Evolutionary conservation across 2,888 invertebrate species (phyloP).

Genomic region (Andrena trimmerana): DNA sequence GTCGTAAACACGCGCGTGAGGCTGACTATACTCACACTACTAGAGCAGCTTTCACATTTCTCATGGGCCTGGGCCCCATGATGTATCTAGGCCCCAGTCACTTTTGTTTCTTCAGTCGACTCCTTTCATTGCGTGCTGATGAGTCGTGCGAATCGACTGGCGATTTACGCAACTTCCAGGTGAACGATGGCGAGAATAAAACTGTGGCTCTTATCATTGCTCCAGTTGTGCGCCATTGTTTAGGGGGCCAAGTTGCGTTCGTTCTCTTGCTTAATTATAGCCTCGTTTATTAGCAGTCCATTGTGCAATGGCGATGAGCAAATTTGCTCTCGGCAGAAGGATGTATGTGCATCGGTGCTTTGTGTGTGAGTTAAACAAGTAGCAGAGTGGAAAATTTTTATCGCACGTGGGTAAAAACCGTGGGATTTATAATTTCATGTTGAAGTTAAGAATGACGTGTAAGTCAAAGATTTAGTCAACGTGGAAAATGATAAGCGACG

Average conservation of each 20-base stretch:
- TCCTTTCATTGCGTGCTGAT: slow-evolving; percentile 49
- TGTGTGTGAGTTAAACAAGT: background rate
- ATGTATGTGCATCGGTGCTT: background rate
- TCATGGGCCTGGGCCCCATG: slow-evolving; percentile 64
- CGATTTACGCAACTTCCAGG: slow-evolving; percentile 60
- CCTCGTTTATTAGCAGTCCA: slow-evolving; percentile 13
- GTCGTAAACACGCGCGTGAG: slow-evolving; percentile 74
- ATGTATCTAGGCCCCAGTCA: slow-evolving; percentile 30
- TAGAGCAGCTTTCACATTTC: slow-evolving; percentile 81
- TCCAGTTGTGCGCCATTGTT: slow-evolving; percentile 48
- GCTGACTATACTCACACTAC: slow-evolving; percentile 78
- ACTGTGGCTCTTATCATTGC: slow-evolving; percentile 35
- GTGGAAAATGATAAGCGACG: no score
- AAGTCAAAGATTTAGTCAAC: no score
- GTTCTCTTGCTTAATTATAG: slow-evolving; percentile 33
- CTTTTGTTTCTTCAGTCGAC: slow-evolving; percentile 46
- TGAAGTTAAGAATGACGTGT: no score
- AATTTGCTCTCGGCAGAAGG: background rate
- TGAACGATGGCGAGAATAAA: slow-evolving; percentile 7
- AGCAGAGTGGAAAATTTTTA: no score
- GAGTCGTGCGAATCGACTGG: slow-evolving; percentile 69
- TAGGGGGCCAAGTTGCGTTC: slow-evolving; percentile 1
- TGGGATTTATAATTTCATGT: no score
- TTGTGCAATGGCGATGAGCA: slow-evolving; percentile 21
- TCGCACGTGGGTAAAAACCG: no score